Conservation (phyloP, 2,113 vertebrate species). For the Corythoichthys intestinalis region DNA sequence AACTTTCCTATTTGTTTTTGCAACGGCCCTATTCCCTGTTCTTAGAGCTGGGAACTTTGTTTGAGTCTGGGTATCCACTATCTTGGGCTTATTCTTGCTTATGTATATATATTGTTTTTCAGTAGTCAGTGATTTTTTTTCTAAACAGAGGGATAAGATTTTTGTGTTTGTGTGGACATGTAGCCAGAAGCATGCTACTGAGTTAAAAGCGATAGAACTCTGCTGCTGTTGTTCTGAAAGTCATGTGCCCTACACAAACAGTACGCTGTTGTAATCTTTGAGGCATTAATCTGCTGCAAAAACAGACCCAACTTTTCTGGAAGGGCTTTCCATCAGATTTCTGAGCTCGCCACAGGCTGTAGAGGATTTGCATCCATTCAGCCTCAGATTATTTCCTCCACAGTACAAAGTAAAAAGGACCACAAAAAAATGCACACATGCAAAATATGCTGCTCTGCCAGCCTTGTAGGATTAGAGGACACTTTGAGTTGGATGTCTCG, state of each 20-base stretch:
- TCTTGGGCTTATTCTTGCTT: no score
- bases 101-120: no score
- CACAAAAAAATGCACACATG: background rate
- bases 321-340: constrained; percentile 3
- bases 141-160: background rate
- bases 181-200: background rate
- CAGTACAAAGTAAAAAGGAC: constrained; percentile 1
- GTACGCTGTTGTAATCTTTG: background rate
- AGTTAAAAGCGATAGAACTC: background rate
- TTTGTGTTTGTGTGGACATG: background rate
- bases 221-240: background rate
- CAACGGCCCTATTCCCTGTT: no score
- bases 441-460: background rate
- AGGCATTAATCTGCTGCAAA: constrained; percentile 5
- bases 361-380: background rate
- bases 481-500: background rate
- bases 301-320: constrained; percentile 6
- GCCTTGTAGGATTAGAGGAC: constrained; percentile 6
- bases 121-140: background rate
- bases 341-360: background rate
- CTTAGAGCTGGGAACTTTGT: background rate
- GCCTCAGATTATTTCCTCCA: background rate
- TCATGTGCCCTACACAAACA: background rate
- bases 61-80: background rate
- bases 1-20: no score